phyloP scores from a whole-genome alignment of 2,888 invertebrate species.

The Hirtodrosophila trivittata region DNA sequence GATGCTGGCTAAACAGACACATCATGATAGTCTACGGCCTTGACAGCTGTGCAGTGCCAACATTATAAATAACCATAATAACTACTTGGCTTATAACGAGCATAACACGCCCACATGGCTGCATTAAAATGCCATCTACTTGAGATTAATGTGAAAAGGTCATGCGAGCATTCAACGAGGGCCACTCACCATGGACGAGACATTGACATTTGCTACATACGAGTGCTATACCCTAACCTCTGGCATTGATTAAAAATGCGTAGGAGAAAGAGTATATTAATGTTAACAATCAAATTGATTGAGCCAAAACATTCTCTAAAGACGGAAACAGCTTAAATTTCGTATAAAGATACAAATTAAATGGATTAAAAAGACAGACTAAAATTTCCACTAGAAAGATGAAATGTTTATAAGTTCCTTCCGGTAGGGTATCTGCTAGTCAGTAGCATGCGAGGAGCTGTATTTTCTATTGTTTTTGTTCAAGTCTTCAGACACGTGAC shows the following conservation, averaged over 20 bases:
- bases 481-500: constrained; percentile 55
- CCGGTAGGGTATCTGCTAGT: background rate
- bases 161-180: constrained; percentile 55
- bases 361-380: no score
- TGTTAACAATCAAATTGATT: no score
- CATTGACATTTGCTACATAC: constrained; percentile 59
- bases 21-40: constrained; percentile 26
- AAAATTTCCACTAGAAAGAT: no score
- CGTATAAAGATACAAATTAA: no score
- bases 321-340: no score
- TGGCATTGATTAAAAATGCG: no score
- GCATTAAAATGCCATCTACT: constrained; percentile 73
- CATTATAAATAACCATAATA: constrained; percentile 73
- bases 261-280: no score
- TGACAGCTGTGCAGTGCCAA: constrained; percentile 50
- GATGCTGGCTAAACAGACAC: constrained; percentile 15
- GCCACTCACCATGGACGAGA: constrained; percentile 44
- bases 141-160: constrained; percentile 74
- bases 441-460: background rate
- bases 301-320: no score
- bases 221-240: background rate
- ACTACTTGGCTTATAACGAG: constrained; percentile 59
- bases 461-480: constrained; percentile 41
- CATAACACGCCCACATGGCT: constrained; percentile 50
- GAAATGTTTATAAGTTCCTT: no score